Evolutionary conservation across 2,888 invertebrate species (phyloP).

Genomic region (Neoitamus cyanurus): DNA sequence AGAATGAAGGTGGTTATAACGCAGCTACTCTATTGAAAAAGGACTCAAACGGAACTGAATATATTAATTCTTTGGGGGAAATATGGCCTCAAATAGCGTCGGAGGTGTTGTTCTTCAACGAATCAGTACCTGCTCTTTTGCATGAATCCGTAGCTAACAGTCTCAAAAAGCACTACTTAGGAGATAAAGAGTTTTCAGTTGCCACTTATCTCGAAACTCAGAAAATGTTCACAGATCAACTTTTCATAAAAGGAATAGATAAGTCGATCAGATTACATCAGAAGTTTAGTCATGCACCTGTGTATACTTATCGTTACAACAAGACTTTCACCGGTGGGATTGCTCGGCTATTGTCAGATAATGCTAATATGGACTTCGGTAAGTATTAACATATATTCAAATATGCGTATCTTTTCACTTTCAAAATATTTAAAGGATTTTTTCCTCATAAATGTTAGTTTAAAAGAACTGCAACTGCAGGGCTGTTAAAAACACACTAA

Average conservation of each 20-base stretch:
- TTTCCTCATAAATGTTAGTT: no score
- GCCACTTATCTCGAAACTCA: conserved; percentile 64
- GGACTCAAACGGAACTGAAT: conserved; percentile 58
- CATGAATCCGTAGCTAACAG: conserved; percentile 67
- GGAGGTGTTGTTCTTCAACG: conserved; percentile 72
- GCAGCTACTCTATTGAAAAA: conserved; percentile 67
- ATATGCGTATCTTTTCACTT: no score
- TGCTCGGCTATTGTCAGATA: conserved; percentile 69
- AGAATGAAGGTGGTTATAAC: conserved; percentile 80
- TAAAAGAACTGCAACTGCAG: not conserved
- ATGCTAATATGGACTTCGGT: conserved; percentile 68
- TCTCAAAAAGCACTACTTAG: conserved; percentile 71
- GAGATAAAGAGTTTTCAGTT: conserved; percentile 67
- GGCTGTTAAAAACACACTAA: no score
- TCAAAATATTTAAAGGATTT: no score
- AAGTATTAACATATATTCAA: conserved; percentile 59
- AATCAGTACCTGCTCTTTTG: conserved; percentile 61
- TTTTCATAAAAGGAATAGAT: conserved; percentile 73
- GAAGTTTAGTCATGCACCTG: conserved; percentile 69
- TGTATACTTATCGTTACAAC: conserved; percentile 75
- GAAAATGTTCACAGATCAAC: conserved; percentile 74
- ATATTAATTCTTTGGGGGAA: conserved; percentile 69
- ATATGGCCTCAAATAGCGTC: conserved; percentile 73
- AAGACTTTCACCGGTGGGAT: conserved; percentile 72
- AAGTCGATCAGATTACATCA: conserved; percentile 70